phyloP scores from a whole-genome alignment of 1,140 invertebrate genomes.

The Euglossa dilemma region DNA sequence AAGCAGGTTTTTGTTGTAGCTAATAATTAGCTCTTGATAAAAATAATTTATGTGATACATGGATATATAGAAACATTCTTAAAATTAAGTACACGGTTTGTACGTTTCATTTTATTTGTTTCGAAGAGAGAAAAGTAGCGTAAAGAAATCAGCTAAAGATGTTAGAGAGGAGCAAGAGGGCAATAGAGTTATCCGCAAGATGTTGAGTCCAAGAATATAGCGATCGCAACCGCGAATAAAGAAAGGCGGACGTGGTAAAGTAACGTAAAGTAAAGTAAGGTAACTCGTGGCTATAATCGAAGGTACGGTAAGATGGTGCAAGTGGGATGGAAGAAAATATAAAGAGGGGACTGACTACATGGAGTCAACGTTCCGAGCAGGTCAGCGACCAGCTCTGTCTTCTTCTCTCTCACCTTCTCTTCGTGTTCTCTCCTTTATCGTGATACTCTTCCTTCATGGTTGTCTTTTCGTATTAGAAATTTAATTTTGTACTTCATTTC shows the following conservation, averaged over 20 bases:
- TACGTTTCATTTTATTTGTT: not conserved
- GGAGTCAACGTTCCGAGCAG: conserved; percentile 82
- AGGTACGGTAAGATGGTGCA: conserved; percentile 69
- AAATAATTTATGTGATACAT: not conserved
- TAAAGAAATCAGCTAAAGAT: not conserved
- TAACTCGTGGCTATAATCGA: conserved; percentile 68
- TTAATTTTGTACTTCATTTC: conserved; percentile 21
- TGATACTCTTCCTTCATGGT: not conserved
- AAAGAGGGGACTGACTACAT: conserved; percentile 79
- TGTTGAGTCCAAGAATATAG: conserved; percentile 17
- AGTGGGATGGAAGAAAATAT: conserved; percentile 73
- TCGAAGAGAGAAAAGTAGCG: accelerated
- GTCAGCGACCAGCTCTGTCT: conserved; percentile 80
- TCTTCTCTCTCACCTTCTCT: conserved; percentile 37
- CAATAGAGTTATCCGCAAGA: not conserved
- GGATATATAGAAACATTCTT: not conserved
- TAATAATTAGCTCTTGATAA: not conserved
- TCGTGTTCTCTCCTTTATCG: conserved; percentile 39
- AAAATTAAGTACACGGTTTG: not conserved
- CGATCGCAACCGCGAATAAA: conserved; percentile 32
- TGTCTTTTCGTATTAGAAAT: conserved; percentile 46
- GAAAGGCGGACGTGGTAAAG: conserved; percentile 51
- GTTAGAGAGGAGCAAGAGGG: not conserved
- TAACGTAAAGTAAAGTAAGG: conserved; percentile 58
- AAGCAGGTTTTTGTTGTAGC: not conserved